phyloP scores from a whole-genome alignment of 2,113 vertebrate genomes.

The Calidris pugnax region DNA sequence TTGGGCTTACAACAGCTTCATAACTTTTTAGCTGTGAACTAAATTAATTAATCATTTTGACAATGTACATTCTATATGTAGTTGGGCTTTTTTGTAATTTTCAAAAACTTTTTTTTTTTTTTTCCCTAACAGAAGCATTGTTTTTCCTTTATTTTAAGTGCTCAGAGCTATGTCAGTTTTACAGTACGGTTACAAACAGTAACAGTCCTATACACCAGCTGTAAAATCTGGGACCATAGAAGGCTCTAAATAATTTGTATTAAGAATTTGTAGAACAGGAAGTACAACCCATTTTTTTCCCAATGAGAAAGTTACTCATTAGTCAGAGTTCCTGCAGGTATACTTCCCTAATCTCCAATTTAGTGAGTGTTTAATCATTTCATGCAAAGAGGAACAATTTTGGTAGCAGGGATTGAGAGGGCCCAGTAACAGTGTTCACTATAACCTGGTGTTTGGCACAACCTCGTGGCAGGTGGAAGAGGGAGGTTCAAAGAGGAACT shows the following conservation, averaged over 20 bases:
- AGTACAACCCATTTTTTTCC: not conserved
- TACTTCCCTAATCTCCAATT: not conserved
- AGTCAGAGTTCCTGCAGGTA: not conserved
- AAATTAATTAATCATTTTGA: not conserved
- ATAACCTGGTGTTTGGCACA: not conserved
- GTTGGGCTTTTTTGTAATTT: not conserved
- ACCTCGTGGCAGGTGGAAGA: not conserved
- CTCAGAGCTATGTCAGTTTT: not conserved
- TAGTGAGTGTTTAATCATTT: not conserved
- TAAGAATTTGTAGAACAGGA: not conserved
- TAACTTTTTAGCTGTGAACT: not conserved
- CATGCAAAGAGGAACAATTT: not conserved
- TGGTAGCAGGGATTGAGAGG: not conserved
- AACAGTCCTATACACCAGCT: not conserved
- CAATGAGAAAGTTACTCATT: not conserved
- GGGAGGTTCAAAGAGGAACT: not conserved
- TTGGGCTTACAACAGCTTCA: not conserved
- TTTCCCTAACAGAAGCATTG: not conserved
- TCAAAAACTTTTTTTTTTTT: not conserved
- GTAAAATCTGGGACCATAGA: not conserved
- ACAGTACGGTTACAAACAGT: too few relatives aligned
- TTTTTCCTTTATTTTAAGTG: not conserved
- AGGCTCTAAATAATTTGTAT: not conserved
- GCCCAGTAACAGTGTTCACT: accelerated
- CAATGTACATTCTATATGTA: not conserved